Base-by-base conservation (phyloP, 2,888 invertebrate genomes). In the Temnothorax ravouxi region DNA sequence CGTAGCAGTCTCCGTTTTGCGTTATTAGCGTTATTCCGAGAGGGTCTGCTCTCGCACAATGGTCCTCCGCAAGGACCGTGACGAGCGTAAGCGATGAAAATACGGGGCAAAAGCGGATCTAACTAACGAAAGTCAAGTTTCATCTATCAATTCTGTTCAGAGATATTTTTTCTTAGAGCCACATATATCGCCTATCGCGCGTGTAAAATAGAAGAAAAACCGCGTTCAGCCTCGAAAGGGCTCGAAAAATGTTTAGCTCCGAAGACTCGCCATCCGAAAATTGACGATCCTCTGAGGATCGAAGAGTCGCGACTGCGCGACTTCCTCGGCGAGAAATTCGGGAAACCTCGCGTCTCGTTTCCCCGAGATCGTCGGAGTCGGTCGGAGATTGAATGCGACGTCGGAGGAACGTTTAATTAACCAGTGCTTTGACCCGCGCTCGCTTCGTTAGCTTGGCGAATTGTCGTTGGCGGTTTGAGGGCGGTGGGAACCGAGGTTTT, bases 351-450 rank as follows among this genome's bases (percentile, higher is more conserved):
- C 25, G 41, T 52, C 25, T 74, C 25, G 18, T 41, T 54, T 50
- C 8, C 9, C 38, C 38, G 64, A 50, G 64, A 64, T 52, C 38
- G 38, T 52, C 2, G 15, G n/a, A n/a, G n/a, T n/a, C n/a, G n/a
- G n/a, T n/a, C n/a, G n/a, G n/a, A 69, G 69, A 77, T 77, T 69
- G 69, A 77, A 77, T 38, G 77, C 67, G 54, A 77, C 41, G 67
- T 54, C 44, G 69, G 29, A 56, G 54, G 29, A 77, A 44, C 54
- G 41, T 77, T 77, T 77, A 77, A 77, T 77, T 77, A 67, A 56
- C 54, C 59, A 15, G 47, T 47, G 44, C 59, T 71, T 50, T 47
- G 47, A 59, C 25, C 34, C n/a, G 41, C 25, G 44, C 44, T 34
- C 69, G 77, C 54, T 77, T 69, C 67, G 77, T 77, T 69, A 67